These are phyloP conservation scores for roundworm (Caenorhabditis elegans) DNA, from an alignment of 1,140 invertebrate species.

Conservation along the genomic window WBcel235 BX284602.5:10944001-10944500, in stretches of 20 bases:
- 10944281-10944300: not conserved
- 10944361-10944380: not conserved
- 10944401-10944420: not conserved
- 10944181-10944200: not conserved
- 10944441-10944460: not conserved
- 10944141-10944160: not conserved
- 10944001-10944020: not conserved
- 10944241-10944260: not conserved
- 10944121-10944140: not conserved
- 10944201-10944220: not conserved
- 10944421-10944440: not conserved
- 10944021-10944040: not conserved
- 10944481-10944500: too few species aligned
- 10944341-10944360: not conserved
- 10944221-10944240: not conserved
- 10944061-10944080: not conserved
- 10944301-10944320: not conserved
- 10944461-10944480: conserved; percentile 4
- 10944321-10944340: not conserved
- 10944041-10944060: not conserved
- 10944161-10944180: not conserved
- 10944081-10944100: not conserved
- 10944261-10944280: not conserved
- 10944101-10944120: conserved; percentile 4
- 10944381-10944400: not conserved